Percentiles rank a stretch among this genome's conserved stretches.
phyloP scores from a whole-genome alignment of 2,797 vertebrate genomes.

The Pristis pectinata region DNA sequence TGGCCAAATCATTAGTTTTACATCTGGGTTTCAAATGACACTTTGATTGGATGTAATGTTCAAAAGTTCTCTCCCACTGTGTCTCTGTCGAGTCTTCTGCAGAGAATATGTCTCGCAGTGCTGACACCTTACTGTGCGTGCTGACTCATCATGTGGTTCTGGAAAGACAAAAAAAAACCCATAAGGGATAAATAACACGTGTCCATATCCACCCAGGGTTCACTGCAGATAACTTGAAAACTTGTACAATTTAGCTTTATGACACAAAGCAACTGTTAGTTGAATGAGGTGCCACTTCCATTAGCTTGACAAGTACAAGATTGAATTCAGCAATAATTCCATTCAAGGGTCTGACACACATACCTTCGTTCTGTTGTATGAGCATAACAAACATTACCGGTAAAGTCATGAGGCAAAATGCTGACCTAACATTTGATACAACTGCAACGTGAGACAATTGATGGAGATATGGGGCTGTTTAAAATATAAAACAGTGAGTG shows the following conservation, averaged over 20 bases:
- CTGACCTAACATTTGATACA: background rate
- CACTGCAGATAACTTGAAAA: background rate
- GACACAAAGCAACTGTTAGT: constrained; percentile 14
- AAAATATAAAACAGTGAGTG: background rate
- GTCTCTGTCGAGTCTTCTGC: constrained; percentile 88
- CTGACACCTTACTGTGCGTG: constrained; percentile 94
- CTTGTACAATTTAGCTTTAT: constrained; percentile 15
- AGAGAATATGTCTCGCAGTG: constrained; percentile 91
- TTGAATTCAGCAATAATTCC: background rate
- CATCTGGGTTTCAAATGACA: constrained; percentile 99
- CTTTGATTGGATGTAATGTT: constrained; percentile 99
- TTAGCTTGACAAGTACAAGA: constrained; percentile 12
- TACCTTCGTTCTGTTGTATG: background rate
- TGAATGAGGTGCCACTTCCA: background rate
- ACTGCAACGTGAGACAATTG: background rate
- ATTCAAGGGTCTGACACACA: background rate
- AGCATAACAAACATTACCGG: background rate
- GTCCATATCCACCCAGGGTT: constrained; percentile 26
- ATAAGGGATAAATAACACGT: constrained; percentile 34
- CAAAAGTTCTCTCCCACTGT: constrained; percentile 94
- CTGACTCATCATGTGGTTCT: constrained; percentile 99
- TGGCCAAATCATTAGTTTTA: constrained; percentile 99
- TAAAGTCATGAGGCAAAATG: background rate
- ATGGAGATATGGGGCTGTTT: background rate
- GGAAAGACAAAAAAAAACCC: constrained; percentile 70